phyloP scores from a whole-genome alignment of 2,797 vertebrate genomes.

The Siniperca scherzeri region DNA sequence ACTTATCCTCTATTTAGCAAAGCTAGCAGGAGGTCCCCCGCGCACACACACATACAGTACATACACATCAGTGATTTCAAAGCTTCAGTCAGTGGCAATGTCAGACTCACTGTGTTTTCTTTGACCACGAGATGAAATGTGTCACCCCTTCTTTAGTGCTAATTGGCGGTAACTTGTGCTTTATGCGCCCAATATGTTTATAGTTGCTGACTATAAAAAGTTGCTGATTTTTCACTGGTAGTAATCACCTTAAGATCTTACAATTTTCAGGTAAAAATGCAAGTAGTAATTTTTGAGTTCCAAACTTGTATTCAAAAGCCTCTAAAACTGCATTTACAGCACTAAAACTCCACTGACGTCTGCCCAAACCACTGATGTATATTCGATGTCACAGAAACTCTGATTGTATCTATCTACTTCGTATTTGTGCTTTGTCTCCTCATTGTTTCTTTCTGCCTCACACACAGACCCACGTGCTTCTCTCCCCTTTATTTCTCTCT shows the following conservation, averaged over 20 bases:
- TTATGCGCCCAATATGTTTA: not conserved
- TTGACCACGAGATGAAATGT: constrained; percentile 39
- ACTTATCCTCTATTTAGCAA: constrained; percentile 84
- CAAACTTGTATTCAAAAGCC: not conserved
- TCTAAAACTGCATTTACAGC: not conserved
- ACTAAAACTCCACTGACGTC: not conserved
- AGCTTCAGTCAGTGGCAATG: constrained; percentile 59
- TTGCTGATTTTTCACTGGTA: not conserved
- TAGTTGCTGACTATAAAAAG: not conserved
- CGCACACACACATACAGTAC: constrained; percentile 25
- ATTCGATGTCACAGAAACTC: not conserved
- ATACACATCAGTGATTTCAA: constrained; percentile 40
- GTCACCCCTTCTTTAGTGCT: constrained; percentile 12
- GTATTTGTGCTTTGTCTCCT: not conserved
- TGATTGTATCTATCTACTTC: not conserved
- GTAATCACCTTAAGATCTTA: not conserved
- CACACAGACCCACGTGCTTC: constrained; percentile 19
- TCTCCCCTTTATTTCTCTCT: constrained; percentile 17
- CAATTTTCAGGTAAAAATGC: not conserved
- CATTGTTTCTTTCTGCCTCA: not conserved
- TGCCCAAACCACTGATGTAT: not conserved
- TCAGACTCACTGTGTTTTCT: constrained; percentile 43
- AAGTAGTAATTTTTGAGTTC: not conserved
- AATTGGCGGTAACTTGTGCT: constrained; percentile 27
- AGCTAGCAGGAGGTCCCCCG: constrained; percentile 60